Conservation (phyloP, 2,797 vertebrate species). For the Eulemur mongoz region DNA sequence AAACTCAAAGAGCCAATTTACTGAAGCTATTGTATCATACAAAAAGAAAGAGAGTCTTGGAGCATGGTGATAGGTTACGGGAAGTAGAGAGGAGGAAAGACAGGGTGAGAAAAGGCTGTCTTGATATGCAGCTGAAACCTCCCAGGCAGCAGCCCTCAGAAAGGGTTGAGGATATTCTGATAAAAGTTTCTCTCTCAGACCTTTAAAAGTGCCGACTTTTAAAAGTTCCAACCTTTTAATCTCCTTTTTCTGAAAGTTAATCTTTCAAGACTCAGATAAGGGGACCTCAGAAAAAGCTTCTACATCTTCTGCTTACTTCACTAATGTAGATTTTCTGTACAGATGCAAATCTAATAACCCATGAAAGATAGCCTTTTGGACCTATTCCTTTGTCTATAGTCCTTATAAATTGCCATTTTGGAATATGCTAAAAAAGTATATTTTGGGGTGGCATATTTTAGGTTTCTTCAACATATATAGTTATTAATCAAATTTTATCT, state of each 20-base stretch:
- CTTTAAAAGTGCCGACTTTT: too few species aligned
- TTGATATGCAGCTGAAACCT: background rate
- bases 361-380: background rate
- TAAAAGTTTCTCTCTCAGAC: background rate
- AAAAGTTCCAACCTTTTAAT: background rate
- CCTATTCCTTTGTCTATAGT: background rate
- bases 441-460: background rate
- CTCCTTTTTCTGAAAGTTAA: background rate
- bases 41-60: background rate
- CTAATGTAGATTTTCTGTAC: background rate
- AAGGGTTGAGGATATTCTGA: background rate
- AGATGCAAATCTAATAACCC: background rate
- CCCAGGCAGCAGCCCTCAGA: background rate
- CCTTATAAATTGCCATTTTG: background rate
- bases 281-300: background rate
- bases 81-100: background rate
- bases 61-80: background rate
- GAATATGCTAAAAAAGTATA: background rate
- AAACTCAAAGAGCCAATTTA: background rate
- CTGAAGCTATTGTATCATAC: background rate
- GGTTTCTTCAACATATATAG: background rate
- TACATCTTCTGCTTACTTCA: background rate
- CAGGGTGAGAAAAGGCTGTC: background rate
- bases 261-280: background rate
- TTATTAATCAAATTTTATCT: background rate